phyloP scores from a whole-genome alignment of 2,113 vertebrate genomes.

The Thinocorus orbignyianus region DNA sequence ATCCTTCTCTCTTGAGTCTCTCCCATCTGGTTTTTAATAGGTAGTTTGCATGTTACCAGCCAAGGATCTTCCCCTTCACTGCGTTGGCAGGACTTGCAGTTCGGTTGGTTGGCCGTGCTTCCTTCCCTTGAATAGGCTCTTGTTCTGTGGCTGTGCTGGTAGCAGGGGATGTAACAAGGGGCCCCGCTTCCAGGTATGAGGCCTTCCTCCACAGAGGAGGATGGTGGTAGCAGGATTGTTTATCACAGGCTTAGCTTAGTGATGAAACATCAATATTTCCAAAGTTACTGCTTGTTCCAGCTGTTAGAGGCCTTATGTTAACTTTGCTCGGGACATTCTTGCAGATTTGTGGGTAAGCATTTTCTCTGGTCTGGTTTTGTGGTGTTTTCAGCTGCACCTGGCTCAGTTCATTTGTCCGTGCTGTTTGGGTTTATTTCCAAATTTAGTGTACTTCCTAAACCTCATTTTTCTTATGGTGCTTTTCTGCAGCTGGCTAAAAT shows the following conservation, averaged over 20 bases:
- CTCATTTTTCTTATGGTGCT: background rate
- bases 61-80: background rate
- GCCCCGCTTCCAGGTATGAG: rapidly evolving
- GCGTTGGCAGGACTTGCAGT: background rate
- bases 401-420: background rate
- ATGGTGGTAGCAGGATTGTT: background rate
- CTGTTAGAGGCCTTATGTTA: background rate
- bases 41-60: background rate
- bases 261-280: background rate
- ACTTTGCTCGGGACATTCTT: background rate
- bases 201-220: background rate
- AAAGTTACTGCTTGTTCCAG: background rate
- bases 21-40: background rate
- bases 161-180: background rate
- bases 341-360: background rate
- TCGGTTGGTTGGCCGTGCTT: background rate
- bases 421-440: background rate
- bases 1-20: background rate
- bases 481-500: background rate
- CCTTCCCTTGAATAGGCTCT: background rate
- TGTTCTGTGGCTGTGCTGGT: background rate
- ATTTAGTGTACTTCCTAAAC: background rate
- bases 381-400: background rate
- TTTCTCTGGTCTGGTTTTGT: background rate
- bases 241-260: background rate